Base-by-base conservation (phyloP, 2,888 invertebrate species). In the Amorpha juglandis region DNA sequence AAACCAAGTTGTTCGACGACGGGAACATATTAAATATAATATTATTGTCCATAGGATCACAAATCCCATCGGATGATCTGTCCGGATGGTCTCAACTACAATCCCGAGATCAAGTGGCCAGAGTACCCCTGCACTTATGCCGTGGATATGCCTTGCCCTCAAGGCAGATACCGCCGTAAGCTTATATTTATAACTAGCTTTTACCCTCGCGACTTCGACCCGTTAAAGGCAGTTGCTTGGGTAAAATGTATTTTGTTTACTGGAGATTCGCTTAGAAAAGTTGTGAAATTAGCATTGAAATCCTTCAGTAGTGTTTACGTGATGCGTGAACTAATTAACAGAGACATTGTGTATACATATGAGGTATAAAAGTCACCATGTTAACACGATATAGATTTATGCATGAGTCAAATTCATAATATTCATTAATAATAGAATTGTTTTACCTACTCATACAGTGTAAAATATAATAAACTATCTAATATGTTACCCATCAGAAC, bases 81-180 rank as follows among this genome's bases (percentile, higher is more conserved):
- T 74, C 96, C 97, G 0, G 97, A 97, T 78, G 97, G 97, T 9
- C 91, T 97, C 21, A 92, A 96, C 50, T 97, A 95, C 87, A 96
- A 97, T 79, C 94, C 95, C 0, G 94, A 95, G 8, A 92, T 94
- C 0, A 90, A 94, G 6, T 92, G 94, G 78, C 95, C 95, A 16
- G 92, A 94, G 19, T 97, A 95, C 80, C 97, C 97, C 6, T 98
- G 98, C 75, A 95, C 96, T 68, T 97, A 97, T 86, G 97, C 97
- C 27, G 95, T 95, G 70, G 97, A 97, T 70, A 96, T 97, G 3
- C 94, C 95, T 69, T 98, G 97, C 82, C 86, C 87, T 1, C 95
- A 95, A 68, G 93, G 96, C 69, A 89, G 95, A 7, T 86, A 89
- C 63, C 88, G 94, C 33, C 96, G 96, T 96, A 91, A 93, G 94